Base-by-base conservation (phyloP, 2,113 vertebrate species). In the Gymnarchus niloticus region DNA sequence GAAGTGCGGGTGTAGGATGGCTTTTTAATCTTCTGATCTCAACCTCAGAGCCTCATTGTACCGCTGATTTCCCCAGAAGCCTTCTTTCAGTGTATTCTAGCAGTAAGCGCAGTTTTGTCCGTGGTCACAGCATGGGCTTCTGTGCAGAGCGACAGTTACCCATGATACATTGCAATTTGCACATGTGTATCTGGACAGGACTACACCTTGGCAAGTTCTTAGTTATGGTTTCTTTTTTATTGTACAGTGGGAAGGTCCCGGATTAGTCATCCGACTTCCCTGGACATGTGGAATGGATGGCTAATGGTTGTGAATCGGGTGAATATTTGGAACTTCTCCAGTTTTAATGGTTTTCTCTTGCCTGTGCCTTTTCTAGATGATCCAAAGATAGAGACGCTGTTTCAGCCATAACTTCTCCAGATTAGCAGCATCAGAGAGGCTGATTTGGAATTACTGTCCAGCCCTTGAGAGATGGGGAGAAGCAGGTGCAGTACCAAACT, bases 401-500 rank as follows among this genome's bases (percentile, higher is more conserved):
- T 44, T 37, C 69, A 10, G 33, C 37, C 48, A 12, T n/a, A n/a
- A 65, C 59, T 61, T 21, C 57, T 80, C 44, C 44, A 6, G 9
- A 9, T 44, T 10, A 10, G 48, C 21, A 49, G 44, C 78, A 12
- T 48, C 48, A 49, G 10, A 6, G 23, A 89, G 88, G 81, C 86
- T 73, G 9, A 93, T 95, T 94, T 94, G 94, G 94, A 94, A 93
- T 95, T 93, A 95, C 94, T 94, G n/a, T 94, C 92, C 83, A 94
- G 93, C 88, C 90, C 92, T 93, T 21, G 91, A 93, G 93, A 94
- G 93, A 90, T 87, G 84, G 92, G 85, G 89, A 89, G 87, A 89
- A 84, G 88, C 81, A 48, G 33, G 86, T 84, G 77, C 12, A 28
- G 28, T 56, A 17, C 33, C 51, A 65, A 52, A 80, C 54, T 33